Evolutionary conservation across 2,113 vertebrate species (phyloP), one percentile per base, ranked within the genome.

Genomic region (Psittacus erithacus): DNA sequence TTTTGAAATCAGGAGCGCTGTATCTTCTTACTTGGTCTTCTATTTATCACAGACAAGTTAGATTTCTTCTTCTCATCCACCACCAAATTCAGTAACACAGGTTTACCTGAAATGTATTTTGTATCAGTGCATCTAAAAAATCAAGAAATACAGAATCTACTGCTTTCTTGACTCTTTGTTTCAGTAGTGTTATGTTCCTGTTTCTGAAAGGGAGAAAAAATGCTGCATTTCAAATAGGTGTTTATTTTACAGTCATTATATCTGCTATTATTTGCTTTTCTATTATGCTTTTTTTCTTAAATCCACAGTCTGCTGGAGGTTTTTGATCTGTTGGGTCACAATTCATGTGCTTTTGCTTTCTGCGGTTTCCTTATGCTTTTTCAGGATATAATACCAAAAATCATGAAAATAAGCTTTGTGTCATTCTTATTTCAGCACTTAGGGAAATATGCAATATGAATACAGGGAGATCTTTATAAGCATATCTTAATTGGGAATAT

Each of bases 1-100:
- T 95, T 95, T 78, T 95, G 76, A 96, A 91, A 93, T 95, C 41
- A n/a, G 68, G 44, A 82, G 41, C 43, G 63, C 43, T 24, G 3
- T 90, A 67, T 95, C 80, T 75, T 88, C 17, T 50, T 90, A 43
- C 63, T 55, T 78, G 28, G 74, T 82, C 71, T 77, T 71, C 7
- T 78, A 0, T 71, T 1, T 84, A 50, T 86, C 33, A 33, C 8
- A 69, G 49, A 52, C 25, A 29, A 62, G 27, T 88, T 53, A 50
- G 3, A 63, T 76, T 81, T 86, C 5, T 6, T 16, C 63, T 89
- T 94, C 22, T 88, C n/a, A 15, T 92, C 4, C 19, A 81, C 38
- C 15, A 20, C 15, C 12, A 44, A 65, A 27, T 52, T 74, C 35
- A 44, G 74, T 68, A 71, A 60, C 24, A 39, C 0, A 6, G 5